Percentiles rank a stretch among this genome's conserved stretches.
Evolutionary conservation across 2,888 invertebrate genomes (phyloP).

Genomic region (Pterostichus madidus): DNA sequence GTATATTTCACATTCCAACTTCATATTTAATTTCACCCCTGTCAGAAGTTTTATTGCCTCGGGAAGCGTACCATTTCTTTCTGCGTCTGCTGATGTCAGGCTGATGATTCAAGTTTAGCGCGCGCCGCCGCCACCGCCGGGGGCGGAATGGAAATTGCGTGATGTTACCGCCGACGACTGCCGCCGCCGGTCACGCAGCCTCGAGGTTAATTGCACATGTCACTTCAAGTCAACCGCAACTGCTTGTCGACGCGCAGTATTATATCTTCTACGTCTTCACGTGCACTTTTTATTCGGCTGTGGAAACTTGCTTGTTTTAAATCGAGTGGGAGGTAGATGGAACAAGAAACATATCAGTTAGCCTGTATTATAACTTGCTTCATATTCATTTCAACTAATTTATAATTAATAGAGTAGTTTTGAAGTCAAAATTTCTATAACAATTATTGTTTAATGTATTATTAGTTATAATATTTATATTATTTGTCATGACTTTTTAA

Average conservation of each 20-base stretch:
- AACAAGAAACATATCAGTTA: no score
- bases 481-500: no score
- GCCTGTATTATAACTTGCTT: no score
- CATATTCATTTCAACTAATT: no score
- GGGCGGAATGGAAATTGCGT: constrained; percentile 71
- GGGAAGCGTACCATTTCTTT: constrained; percentile 73
- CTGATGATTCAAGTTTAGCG: constrained; percentile 69
- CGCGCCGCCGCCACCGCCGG: constrained; percentile 44
- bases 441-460: no score
- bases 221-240: constrained; percentile 53
- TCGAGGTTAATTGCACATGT: constrained; percentile 66
- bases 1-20: constrained; percentile 67
- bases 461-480: no score
- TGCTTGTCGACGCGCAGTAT: not conserved
- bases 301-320: not conserved
- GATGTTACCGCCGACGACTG: constrained; percentile 67
- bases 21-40: constrained; percentile 67
- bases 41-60: constrained; percentile 73
- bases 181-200: constrained; percentile 48
- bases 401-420: no score
- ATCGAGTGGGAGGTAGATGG: not conserved
- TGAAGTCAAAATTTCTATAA: no score
- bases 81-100: constrained; percentile 74
- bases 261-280: not conserved
- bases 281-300: not conserved